phyloP scores from a whole-genome alignment of 2,113 vertebrate species.

The Pluvialis apricaria region DNA sequence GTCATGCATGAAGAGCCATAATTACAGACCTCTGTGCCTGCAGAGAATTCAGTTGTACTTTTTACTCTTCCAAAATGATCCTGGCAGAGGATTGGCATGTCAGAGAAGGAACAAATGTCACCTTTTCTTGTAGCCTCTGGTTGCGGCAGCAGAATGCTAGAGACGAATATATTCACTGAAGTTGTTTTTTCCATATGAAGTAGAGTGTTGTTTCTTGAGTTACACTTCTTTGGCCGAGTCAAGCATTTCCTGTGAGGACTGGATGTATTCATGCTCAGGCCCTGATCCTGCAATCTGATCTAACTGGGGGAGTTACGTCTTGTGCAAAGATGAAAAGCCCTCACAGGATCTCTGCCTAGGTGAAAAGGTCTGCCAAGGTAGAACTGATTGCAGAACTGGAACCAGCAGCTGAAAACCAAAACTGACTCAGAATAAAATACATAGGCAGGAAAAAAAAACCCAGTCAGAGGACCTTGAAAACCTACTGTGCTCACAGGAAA shows the following conservation, averaged over 20 bases:
- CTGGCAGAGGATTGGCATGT: not conserved
- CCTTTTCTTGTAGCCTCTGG: not conserved
- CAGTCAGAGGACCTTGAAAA: not conserved
- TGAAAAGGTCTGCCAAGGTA: slow-evolving; percentile 25
- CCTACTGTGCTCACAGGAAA: not conserved
- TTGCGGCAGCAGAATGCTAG: not conserved
- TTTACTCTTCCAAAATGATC: not conserved
- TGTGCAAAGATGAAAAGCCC: slow-evolving; percentile 28
- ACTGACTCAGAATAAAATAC: not conserved
- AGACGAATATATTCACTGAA: not conserved
- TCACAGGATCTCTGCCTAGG: slow-evolving; percentile 25
- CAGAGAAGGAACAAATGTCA: not conserved
- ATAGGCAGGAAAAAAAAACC: not conserved
- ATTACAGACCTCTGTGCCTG: not conserved
- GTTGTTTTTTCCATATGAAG: slow-evolving; percentile 11
- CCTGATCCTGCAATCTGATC: slow-evolving; percentile 50
- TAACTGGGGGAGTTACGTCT: not conserved
- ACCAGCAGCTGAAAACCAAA: slow-evolving; percentile 5
- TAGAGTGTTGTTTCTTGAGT: slow-evolving; percentile 15
- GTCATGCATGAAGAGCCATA: slow-evolving; percentile 1
- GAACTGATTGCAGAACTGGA: slow-evolving; percentile 7
- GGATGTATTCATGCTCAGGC: slow-evolving; percentile 2
- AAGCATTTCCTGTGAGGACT: not conserved
- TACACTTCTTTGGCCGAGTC: slow-evolving; percentile 16
- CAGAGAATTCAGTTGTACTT: not conserved